These are phyloP conservation scores for Herminia tarsipennalis DNA, from an alignment of 2,888 invertebrate species.

Conservation along the genomic window DNA sequence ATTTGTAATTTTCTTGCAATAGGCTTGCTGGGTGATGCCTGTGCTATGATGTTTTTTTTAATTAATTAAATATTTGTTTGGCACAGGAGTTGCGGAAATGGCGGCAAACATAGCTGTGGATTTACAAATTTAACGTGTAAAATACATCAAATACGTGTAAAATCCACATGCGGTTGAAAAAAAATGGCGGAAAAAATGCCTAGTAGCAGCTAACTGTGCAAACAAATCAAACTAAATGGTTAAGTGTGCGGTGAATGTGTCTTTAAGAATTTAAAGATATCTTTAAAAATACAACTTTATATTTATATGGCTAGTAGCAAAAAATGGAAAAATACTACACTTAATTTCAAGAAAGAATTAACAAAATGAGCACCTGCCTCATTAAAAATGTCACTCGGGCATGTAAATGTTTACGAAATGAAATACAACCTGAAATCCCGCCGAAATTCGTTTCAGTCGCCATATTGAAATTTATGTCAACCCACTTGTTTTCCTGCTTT, in stretches of 20 bases:
- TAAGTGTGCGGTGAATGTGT: too few species aligned
- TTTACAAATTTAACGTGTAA: too few species aligned
- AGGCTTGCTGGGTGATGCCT: slow-evolving; percentile 1
- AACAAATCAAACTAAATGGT: too few species aligned
- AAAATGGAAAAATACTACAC: neutral
- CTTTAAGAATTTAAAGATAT: too few species aligned
- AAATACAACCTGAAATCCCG: slow-evolving; percentile 22
- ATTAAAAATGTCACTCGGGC: slow-evolving; percentile 21
- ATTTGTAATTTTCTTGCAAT: slow-evolving; percentile 36
- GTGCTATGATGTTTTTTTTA: neutral
- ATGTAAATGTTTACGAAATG: slow-evolving; percentile 20
- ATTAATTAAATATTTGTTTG: neutral
- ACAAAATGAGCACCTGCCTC: slow-evolving; percentile 9
- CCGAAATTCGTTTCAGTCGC: slow-evolving; percentile 17
- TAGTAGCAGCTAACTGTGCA: too few species aligned
- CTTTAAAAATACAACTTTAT: too few species aligned
- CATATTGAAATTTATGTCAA: slow-evolving; percentile 16
- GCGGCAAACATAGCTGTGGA: too few species aligned
- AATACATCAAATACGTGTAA: too few species aligned
- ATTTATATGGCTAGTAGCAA: too few species aligned
- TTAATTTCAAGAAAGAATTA: neutral
- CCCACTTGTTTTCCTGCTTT: slow-evolving; percentile 4
- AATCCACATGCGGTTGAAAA: too few species aligned
- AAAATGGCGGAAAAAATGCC: too few species aligned
- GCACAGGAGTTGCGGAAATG: too few species aligned